Percentiles rank a stretch among this genome's conserved stretches.
Conservation (phyloP, 1,140 invertebrate species). For the Diorhabda carinulata region DNA sequence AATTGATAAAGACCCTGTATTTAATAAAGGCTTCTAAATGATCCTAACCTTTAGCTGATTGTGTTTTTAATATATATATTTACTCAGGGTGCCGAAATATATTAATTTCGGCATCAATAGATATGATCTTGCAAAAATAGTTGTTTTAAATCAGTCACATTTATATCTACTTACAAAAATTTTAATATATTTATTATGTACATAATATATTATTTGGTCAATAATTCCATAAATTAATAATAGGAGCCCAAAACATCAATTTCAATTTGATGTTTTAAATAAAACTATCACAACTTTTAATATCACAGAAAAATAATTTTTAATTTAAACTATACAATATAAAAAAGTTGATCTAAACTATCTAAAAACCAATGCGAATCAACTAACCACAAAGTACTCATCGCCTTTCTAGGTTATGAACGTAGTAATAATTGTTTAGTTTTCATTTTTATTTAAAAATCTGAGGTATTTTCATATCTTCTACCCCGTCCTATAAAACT, state of each 20-base stretch:
- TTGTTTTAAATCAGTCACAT: conserved; percentile 38
- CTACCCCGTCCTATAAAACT: too few relatives aligned
- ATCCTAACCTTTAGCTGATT: conserved; percentile 39
- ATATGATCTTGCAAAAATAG: conserved; percentile 33
- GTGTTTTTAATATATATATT: conserved; percentile 29
- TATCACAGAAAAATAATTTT: conserved; percentile 21
- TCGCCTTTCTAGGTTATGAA: too few relatives aligned
- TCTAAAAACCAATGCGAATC: too few relatives aligned
- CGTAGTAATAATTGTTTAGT: too few relatives aligned
- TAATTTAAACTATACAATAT: too few relatives aligned
- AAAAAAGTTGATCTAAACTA: too few relatives aligned
- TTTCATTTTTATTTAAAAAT: too few relatives aligned
- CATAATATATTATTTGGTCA: conserved; percentile 26
- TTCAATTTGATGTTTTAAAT: background rate
- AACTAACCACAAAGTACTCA: too few relatives aligned
- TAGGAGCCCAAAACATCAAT: background rate
- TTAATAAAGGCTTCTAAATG: conserved; percentile 40
- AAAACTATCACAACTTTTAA: conserved; percentile 17
- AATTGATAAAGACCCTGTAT: conserved; percentile 42
- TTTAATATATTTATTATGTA: conserved; percentile 28
- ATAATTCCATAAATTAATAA: conserved; percentile 31
- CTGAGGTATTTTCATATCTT: too few relatives aligned
- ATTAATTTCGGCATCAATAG: conserved; percentile 28
- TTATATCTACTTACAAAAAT: conserved; percentile 30
- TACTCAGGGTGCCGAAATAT: conserved; percentile 32